Base-by-base conservation (phyloP, 2,888 invertebrate genomes). In the Coelinius sp. region DNA sequence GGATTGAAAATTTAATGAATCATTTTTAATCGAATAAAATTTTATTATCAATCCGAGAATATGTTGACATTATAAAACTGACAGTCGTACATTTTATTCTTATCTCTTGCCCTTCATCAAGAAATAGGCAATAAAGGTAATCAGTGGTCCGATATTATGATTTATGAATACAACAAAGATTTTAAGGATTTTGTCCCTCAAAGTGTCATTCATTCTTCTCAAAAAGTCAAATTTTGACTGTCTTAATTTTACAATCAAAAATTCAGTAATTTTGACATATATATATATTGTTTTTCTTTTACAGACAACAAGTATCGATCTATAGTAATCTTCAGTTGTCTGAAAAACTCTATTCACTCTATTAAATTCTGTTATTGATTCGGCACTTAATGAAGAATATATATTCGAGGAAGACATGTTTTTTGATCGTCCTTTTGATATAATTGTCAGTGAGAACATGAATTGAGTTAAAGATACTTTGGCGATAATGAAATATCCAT, bases 41-140 rank as follows among this genome's bases (percentile, higher is more conserved):
- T 49, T 49, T 49, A 49, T 49, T 49, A 49, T 49, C 46, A 49
- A 49, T 49, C 2, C 41, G 41, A 41, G n/a, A 41, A n/a, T 12
- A 5, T 41, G 7, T 12, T 3, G 2, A 41, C 7, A 12, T 49
- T 49, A 49, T 17, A 49, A 49, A 49, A 49, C 46, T 49, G 20
- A 49, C 46, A 49, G 17, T 44, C 12, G 14, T 49, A 49, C 17
- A 49, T 49, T 17, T 17, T 49, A 4, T 14, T 49, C 46, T 12
- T 41, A 41, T 41, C 2, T 10, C 17, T 2, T 20, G 20, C 2
- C 5, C n/a, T 46, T 49, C 8, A 49, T 6, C 20, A 5, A 20
- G 2, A 20, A 49, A 49, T 49, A 2, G 8, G 46, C 46, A 49
- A 31, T 8, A 31, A 6, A 31, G 4, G 4, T 31, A 6, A 49